Base-by-base conservation (phyloP, 2,113 vertebrate genomes). In the Pteropus alecto region DNA sequence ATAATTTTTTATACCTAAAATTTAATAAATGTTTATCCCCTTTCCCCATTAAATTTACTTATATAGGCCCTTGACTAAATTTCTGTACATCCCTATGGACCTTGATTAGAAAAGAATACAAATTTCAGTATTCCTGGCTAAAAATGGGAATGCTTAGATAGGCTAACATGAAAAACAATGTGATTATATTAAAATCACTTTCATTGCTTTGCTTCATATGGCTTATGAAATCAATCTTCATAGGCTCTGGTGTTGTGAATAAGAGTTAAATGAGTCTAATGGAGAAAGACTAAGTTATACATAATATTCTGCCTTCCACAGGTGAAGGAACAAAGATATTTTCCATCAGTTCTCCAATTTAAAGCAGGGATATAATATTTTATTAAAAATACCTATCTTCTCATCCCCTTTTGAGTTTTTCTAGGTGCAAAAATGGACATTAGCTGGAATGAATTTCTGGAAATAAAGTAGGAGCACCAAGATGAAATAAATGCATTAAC, bases 401-500 rank as follows among this genome's bases (percentile, higher is more conserved):
- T 87, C 71, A 77, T 48, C 15, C 43, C 33, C 46, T 90, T 63
- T 89, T 88, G 33, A 87, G 61, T 48, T 93, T 93, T 87, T 78
- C 61, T 54, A 90, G n/a, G 14, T 95, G 13, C 18, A 90, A 58
- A 82, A 86, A 90, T 28, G 63, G 61, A 58, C 38, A 51, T 26
- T 22, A 24, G 1, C 48, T 87, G 11, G 63, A 58, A 78, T 78
- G 58, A 93, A 97, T 76, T 95, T 90, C 70, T 93, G 19, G n/a
- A 89, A 86, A 30, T 54, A 10, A 78, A 87, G 54, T 16, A 89
- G 46, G 3, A 74, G 6, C 24, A 96, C 51, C 30, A 83, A 51
- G 28, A 93, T 60, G 11, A 95, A 90, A 30, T 83, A 95, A 90
- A 96, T 28, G 18, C 33, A 91, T 83, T 90, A 67, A 78, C 48